Base-by-base conservation (phyloP, 2,113 vertebrate species). In the Mus spicilegus region DNA sequence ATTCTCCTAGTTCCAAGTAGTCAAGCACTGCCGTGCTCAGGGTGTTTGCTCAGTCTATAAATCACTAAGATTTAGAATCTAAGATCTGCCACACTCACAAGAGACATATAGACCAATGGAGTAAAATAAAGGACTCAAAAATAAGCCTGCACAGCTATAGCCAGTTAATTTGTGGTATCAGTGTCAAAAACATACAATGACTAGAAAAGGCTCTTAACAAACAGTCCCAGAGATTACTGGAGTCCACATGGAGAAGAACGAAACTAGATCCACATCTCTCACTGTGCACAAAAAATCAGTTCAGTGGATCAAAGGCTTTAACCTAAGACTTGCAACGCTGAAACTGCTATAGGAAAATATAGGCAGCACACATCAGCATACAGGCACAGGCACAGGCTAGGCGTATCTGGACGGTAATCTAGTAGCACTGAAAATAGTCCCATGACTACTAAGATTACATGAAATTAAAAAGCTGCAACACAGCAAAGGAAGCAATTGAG, bases 1-100 rank as follows among this genome's bases (percentile, higher is more conserved):
- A 75, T 92, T 33, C 24, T 77, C 49, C n/a, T 22, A 33, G 76
- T 96, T 90, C 24, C 96, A 90, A 56, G 33, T 30, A 67, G 46
- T 72, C 93, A 19, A 81, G 46, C 58, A 13, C 3, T 28, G 13
- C 26, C 1, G 8, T 69, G 89, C 5, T 80, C 8, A n/a, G 69
- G 33, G 24, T 11, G 88, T 90, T 84, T 3, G 0, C 22, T 46
- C 49, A 82, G 14, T 46, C 7, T 33, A 63, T n/a, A 58, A 10
- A 46, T 67, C 17, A 39, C 49, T 58, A 58, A 80, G 65, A 61
- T 93, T 13, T 81, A 14, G 5, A 39, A 22, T 73, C 26, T 42
- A 89, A 94, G 73, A 78, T 84, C 78, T 78, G 33, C 42, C 58
- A 76, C 17, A 28, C 42, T 80, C 49, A 42, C 49, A 39, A 30